Evolutionary conservation across 2,797 vertebrate species (phyloP).

Genomic region (Peromyscus nudipes): DNA sequence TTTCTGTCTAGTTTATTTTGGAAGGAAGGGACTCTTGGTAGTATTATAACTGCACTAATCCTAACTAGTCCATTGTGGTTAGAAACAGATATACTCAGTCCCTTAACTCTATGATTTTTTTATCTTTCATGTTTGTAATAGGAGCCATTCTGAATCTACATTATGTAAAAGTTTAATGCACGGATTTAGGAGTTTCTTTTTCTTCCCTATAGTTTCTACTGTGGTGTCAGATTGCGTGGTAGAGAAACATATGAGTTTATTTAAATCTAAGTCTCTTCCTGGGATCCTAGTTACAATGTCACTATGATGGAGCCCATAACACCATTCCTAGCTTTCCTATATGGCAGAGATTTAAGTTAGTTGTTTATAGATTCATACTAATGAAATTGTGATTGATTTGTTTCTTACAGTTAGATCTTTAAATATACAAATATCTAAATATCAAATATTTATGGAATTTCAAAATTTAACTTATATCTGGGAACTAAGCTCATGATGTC

Average conservation of each 20-base stretch:
- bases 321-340: conserved; percentile 2
- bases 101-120: neutral
- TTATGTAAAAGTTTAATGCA: conserved; percentile 15
- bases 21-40: neutral
- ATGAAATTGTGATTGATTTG: neutral
- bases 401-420: neutral
- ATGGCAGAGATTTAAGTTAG: neutral
- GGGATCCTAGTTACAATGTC: neutral
- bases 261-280: neutral
- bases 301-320: neutral
- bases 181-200: neutral
- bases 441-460: neutral
- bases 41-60: neutral
- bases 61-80: neutral
- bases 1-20: neutral
- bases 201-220: neutral
- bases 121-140: conserved; percentile 28
- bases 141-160: neutral
- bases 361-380: neutral
- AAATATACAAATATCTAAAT: neutral
- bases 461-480: neutral
- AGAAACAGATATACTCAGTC: neutral
- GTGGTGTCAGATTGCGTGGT: neutral
- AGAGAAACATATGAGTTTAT: neutral
- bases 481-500: neutral